These are phyloP conservation scores for Drosophila bocki DNA, from an alignment of 1,140 invertebrate genomes.

Conservation along the genomic window DNA sequence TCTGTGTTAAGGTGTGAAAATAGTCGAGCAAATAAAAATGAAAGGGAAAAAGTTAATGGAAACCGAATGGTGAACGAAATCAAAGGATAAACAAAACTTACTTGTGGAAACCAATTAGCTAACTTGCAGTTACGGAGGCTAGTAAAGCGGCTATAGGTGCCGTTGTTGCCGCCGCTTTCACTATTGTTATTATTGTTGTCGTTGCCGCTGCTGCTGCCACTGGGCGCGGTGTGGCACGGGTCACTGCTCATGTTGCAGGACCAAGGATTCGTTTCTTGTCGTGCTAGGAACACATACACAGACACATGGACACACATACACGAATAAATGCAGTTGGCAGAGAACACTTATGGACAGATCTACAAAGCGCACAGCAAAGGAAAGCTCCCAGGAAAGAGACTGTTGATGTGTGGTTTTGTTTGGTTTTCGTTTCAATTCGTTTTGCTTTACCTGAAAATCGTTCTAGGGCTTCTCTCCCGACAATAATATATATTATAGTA, in stretches of 20 bases:
- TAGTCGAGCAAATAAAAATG: slow-evolving; percentile 37
- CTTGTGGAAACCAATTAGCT: slow-evolving; percentile 74
- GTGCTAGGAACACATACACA: slow-evolving; percentile 41
- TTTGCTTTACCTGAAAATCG: slow-evolving; percentile 60
- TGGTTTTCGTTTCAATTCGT: slow-evolving; percentile 6
- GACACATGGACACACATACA: slow-evolving; percentile 19
- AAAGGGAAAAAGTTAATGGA: slow-evolving; percentile 14
- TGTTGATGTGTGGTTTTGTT: slow-evolving; percentile 31
- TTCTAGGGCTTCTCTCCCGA: slow-evolving; percentile 10
- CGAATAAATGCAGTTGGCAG: slow-evolving; percentile 36
- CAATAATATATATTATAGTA: slow-evolving; percentile 25
- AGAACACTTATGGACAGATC: slow-evolving; percentile 35
- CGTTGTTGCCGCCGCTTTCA: slow-evolving; percentile 22
- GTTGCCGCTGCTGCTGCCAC: slow-evolving; percentile 31
- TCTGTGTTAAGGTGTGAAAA: slow-evolving; percentile 38
- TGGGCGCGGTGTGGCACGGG: background rate
- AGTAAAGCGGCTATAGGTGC: slow-evolving; percentile 43
- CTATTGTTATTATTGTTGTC: slow-evolving; percentile 31
- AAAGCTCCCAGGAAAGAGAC: slow-evolving; percentile 46
- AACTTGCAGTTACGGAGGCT: slow-evolving; percentile 60
- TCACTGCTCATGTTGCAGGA: slow-evolving; percentile 32
- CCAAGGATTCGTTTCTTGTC: slow-evolving; percentile 14
- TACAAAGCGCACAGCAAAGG: slow-evolving; percentile 24
- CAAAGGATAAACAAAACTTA: slow-evolving; percentile 66
- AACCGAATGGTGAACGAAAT: slow-evolving; percentile 18